A percentile compares a stretch with the other conserved stretches of the same genome.
phyloP scores from a whole-genome alignment of 2,797 vertebrate genomes.

The Lutjanus campechanus region DNA sequence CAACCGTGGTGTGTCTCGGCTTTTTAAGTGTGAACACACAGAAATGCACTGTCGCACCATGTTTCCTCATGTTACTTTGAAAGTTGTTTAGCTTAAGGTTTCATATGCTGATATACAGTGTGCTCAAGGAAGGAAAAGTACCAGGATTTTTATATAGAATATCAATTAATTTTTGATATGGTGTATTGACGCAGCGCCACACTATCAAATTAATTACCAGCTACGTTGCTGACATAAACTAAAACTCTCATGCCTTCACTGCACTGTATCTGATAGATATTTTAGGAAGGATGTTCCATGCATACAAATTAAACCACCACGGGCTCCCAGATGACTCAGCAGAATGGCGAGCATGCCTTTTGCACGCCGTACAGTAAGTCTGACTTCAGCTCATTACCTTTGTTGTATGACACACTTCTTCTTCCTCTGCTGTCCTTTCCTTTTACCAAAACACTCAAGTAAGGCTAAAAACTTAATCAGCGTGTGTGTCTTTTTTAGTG shows the following conservation, averaged over 20 bases:
- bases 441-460: not conserved
- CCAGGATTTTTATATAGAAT: not conserved
- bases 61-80: slow-evolving; percentile 17
- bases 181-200: slow-evolving; percentile 2
- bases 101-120: not conserved
- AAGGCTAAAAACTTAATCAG: slow-evolving; percentile 12
- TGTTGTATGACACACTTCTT: slow-evolving; percentile 7
- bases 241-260: slow-evolving; percentile 11
- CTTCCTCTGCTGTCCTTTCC: not conserved
- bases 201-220: slow-evolving; percentile 28
- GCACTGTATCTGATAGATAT: slow-evolving; percentile 37
- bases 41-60: not conserved
- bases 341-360: slow-evolving; percentile 9
- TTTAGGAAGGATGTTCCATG: slow-evolving; percentile 10
- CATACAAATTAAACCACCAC: slow-evolving; percentile 39
- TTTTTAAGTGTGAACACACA: slow-evolving; percentile 29
- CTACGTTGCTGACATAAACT: slow-evolving; percentile 37
- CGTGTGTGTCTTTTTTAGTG: not conserved
- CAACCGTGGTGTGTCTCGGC: slow-evolving; percentile 4
- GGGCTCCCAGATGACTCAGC: slow-evolving; percentile 59
- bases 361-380: slow-evolving; percentile 12
- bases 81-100: slow-evolving; percentile 29
- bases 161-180: slow-evolving; percentile 11
- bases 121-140: not conserved
- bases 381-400: slow-evolving; percentile 43